A percentile compares a stretch with the other conserved stretches of the same genome.
Evolutionary conservation across 2,797 vertebrate species (phyloP).

Genomic region (Acanthopagrus latus): DNA sequence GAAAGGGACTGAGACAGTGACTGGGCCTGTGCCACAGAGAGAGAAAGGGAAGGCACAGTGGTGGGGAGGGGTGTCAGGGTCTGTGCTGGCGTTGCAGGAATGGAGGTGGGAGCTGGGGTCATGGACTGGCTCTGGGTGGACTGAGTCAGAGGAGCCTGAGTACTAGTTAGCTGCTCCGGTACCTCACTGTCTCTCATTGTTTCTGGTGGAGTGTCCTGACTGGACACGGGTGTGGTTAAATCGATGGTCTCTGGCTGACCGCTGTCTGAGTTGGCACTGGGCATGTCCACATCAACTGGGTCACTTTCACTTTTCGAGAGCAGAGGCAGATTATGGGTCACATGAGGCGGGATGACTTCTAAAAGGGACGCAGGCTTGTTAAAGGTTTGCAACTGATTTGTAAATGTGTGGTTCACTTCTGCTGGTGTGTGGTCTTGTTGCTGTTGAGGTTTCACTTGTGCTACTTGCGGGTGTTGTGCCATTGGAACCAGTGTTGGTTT

Average conservation of each 20-base stretch:
- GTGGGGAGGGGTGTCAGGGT: slow-evolving; percentile 62
- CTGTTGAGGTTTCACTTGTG: slow-evolving; percentile 65
- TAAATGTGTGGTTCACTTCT: slow-evolving; percentile 64
- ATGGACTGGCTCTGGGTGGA: slow-evolving; percentile 59
- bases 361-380: slow-evolving; percentile 59
- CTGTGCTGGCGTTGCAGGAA: slow-evolving; percentile 64
- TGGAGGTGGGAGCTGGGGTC: slow-evolving; percentile 59
- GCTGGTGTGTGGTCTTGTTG: slow-evolving; percentile 61
- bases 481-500: slow-evolving; percentile 58
- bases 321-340: slow-evolving; percentile 65
- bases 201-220: slow-evolving; percentile 76
- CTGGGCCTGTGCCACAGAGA: slow-evolving; percentile 83
- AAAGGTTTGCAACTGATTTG: slow-evolving; percentile 69
- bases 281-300: slow-evolving; percentile 92
- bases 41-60: slow-evolving; percentile 80
- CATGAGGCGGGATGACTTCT: slow-evolving; percentile 53
- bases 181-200: slow-evolving; percentile 75
- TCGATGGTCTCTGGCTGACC: slow-evolving; percentile 89
- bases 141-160: slow-evolving; percentile 59
- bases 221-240: slow-evolving; percentile 86
- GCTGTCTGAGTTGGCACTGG: slow-evolving; percentile 86
- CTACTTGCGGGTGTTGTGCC: slow-evolving; percentile 59
- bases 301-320: slow-evolving; percentile 75
- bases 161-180: slow-evolving; percentile 60
- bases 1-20: slow-evolving; percentile 85